Evolutionary conservation across 1,140 invertebrate genomes (phyloP), one percentile per base, ranked within the genome.

Genomic region (Ptiloglossa arizonensis): DNA sequence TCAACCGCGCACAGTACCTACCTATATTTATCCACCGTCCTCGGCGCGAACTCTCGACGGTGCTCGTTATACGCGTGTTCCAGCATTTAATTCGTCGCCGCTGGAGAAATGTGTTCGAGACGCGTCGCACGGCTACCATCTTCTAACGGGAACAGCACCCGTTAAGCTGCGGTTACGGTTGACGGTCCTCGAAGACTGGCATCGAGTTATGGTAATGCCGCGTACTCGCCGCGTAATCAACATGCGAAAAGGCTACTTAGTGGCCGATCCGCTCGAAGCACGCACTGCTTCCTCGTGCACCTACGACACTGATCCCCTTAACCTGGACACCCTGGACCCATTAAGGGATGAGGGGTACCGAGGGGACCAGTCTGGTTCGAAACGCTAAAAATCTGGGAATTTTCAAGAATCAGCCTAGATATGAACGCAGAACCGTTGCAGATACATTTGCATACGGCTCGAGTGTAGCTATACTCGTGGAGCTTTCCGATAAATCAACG

Each of bases 141-240:
- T 24, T 17, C 60, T 74, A 74, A 74, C 71, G 71, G 71, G 62
- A 74, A 74, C 44, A 15, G 17, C 62, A 38, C n/a, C 57, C 57
- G 70, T 72, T 72, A 72, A 72, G 70, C 44, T 13, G 70, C 57
- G 70, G 70, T 50, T 50, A 62, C 57, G 70, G 32, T 63, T 72
- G 70, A 72, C 57, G 29, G 17, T 48, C 68, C 9, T 6, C 35
- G 22, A 22, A 38, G 48, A 64, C 29, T 22, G 13, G 54, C 70
- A 27, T 74, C 62, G 62, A 64, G 62, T 74, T 74, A 74, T 74
- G 71, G 71, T 74, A 74, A 74, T 74, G 32, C 35, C 19, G 9
- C 46, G 17, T 62, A 35, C 59, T 22, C 24, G 48, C 13, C 19
- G 32, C 60, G 50, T 52, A 66, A 66, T 74, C 60, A 66, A 56